phyloP scores from a whole-genome alignment of 2,113 vertebrate genomes.

The Laticauda laticaudata region DNA sequence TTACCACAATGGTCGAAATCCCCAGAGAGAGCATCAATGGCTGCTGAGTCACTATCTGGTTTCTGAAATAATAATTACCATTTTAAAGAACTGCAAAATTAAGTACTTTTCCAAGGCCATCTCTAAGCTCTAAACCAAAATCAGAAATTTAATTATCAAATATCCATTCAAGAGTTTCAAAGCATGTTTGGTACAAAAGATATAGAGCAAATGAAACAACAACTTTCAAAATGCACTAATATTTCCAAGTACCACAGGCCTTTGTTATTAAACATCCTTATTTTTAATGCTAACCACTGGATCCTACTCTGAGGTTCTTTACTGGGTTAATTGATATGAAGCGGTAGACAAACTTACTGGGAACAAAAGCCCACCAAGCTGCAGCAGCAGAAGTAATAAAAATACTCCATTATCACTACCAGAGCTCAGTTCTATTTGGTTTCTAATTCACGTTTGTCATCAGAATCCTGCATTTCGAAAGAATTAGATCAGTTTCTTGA shows the following conservation, averaged over 20 bases:
- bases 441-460: neutral
- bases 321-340: neutral
- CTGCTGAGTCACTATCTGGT: slow-evolving; percentile 46
- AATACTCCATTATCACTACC: neutral
- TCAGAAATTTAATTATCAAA: neutral
- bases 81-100: neutral
- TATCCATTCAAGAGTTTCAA: neutral
- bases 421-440: neutral
- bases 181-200: neutral
- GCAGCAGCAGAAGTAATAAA: too few relatives aligned
- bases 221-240: neutral
- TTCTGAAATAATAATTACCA: slow-evolving; percentile 59
- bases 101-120: neutral
- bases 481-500: neutral
- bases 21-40: slow-evolving; percentile 66
- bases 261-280: neutral
- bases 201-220: neutral
- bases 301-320: too few relatives aligned
- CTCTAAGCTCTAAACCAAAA: neutral
- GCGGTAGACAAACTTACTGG: too few relatives aligned
- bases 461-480: neutral
- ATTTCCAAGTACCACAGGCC: neutral
- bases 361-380: neutral
- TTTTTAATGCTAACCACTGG: neutral
- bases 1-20: slow-evolving; percentile 62